Evolutionary conservation across 2,888 invertebrate genomes (phyloP), one percentile per base, ranked within the genome.

Genomic region (Synanthedon myopaeformis): DNA sequence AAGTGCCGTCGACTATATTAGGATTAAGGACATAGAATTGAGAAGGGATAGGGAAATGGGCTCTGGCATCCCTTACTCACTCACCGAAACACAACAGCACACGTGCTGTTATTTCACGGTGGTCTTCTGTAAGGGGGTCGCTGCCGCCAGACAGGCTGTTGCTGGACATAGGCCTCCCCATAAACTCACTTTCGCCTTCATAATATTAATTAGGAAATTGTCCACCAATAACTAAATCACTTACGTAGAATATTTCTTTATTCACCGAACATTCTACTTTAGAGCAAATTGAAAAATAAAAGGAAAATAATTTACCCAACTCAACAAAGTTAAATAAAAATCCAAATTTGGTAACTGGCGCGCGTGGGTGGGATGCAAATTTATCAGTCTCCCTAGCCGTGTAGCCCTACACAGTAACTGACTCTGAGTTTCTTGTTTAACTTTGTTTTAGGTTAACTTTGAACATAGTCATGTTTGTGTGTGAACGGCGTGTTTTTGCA

Each of bases 391-490:
- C 51, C 52, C 49, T 42, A 23, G 23, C 23, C 23, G 23, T n/a
- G n/a, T 23, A 23, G 23, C 23, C 23, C 35, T 52, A 51, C 49
- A 53, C 50, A 48, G 55, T 52, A 55, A 55, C 55, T 49, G 50
- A 51, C 51, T 54, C 55, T 41, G 35, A 35, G 35, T 53, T 51
- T 51, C 54, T 55, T 57, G 56, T 53, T 56, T 54, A 57, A 57
- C 57, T 57, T 55, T 57, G 57, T 57, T 57, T 55, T 45, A 52
- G 49, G 52, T 53, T 52, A 54, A 56, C 54, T 56, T 54, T 45
- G 45, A 13, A 45, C 45, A 45, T n/a, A 45, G 45, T 45, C 45
- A 14, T 45, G 45, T 45, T 45, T 45, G 45, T 45, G 13, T 45
- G 45, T n/a, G 14, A 35, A 35, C 35, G 10, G 35, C 3, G 8